These are phyloP conservation scores for Malurus elegans DNA, from an alignment of 2,113 vertebrate genomes.

Conservation along the genomic window DNA sequence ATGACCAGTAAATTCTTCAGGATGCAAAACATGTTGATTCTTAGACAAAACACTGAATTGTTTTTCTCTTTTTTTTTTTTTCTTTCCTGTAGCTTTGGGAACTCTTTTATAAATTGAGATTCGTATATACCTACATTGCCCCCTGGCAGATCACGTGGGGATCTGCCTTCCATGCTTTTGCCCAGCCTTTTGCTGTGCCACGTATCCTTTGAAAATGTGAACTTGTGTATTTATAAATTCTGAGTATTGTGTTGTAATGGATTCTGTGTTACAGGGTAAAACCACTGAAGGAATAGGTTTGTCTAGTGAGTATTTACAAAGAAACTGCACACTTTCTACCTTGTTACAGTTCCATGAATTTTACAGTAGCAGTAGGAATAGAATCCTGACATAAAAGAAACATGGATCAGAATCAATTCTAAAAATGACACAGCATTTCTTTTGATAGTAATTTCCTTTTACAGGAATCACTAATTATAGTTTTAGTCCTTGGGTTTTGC, in stretches of 20 bases:
- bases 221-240: neutral
- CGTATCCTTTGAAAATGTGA: slow-evolving; percentile 86
- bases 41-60: neutral
- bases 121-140: slow-evolving; percentile 97
- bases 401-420: neutral
- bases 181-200: slow-evolving; percentile 97
- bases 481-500: neutral
- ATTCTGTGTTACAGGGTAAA: neutral
- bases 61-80: neutral
- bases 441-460: neutral
- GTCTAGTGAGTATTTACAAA: neutral
- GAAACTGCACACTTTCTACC: neutral
- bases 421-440: neutral
- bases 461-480: neutral
- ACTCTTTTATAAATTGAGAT: slow-evolving; percentile 93
- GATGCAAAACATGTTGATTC: neutral
- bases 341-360: neutral
- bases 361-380: neutral
- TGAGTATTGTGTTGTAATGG: neutral
- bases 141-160: slow-evolving; percentile 99
- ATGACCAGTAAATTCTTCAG: neutral
- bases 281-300: neutral
- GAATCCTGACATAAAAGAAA: neutral
- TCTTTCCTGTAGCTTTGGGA: slow-evolving; percentile 85
- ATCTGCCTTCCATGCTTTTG: slow-evolving; percentile 97